Base-by-base conservation (phyloP, 2,888 invertebrate species). In the Hemaris fuciformis region DNA sequence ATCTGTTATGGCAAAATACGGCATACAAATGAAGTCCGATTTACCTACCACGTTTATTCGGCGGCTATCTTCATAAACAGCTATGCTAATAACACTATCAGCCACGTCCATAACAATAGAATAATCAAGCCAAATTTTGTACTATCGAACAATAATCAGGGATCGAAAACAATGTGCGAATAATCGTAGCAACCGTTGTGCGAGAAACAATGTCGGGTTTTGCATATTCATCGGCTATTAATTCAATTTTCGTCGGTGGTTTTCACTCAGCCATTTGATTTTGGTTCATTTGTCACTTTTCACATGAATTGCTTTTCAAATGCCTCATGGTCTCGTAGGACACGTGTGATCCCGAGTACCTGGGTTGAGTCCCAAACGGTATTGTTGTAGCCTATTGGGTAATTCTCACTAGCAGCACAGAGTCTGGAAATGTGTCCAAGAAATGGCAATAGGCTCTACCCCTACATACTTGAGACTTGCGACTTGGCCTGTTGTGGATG, bases 201-300 rank as follows among this genome's bases (percentile, higher is more conserved):
- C 62, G 64, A 69, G 70, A 79, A 80, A 84, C 83, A 86, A 83
- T 84, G 83, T 78, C 80, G 80, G 76, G 79, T 79, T 84, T 83
- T 89, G 88, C 83, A 89, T 89, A 91, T 91, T 89, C 88, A 90
- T 84, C 80, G 80, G 73, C 77, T 77, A 84, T 87, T 88, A 89
- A 91, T 88, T 87, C 83, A 84, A 87, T 88, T 86, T 85, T 80
- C 84, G 84, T 80, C 77, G 81, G 81, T 74, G 85, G 85, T 83
- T 84, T 84, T 82, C 84, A 84, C 76, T 84, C 82, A 75, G 71
- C 70, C 76, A 77, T 83, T 84, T 84, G 84, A 88, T 89, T 89
- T 88, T 81, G 87, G 85, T 89, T 86, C 84, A 87, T 87, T 91
- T 89, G 87, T 84, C 81, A 83, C 78, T 81, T 84, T 88, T 76